phyloP scores from a whole-genome alignment of 2,888 invertebrate species.

The Drosophila melanosoma region DNA sequence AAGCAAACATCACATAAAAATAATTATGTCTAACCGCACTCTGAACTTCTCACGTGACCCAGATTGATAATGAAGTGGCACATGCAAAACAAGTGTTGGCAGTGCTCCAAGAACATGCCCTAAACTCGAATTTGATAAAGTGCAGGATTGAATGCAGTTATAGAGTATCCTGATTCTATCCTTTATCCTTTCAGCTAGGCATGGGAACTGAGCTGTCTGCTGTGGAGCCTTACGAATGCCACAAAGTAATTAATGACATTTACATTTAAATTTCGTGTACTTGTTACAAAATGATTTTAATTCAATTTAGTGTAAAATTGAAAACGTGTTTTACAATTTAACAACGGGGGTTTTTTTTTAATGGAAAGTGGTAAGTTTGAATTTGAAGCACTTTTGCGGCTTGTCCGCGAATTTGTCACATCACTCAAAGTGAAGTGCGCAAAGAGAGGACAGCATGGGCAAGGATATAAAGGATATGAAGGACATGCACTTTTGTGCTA shows the following conservation, averaged over 20 bases:
- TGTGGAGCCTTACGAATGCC: conserved; percentile 9
- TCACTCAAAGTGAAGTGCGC: conserved; percentile 67
- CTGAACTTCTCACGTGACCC: conserved; percentile 23
- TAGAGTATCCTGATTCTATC: background rate
- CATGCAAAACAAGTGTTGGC: conserved; percentile 8
- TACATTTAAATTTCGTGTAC: conserved; percentile 62
- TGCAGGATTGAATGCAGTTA: background rate
- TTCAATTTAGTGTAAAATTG: conserved; percentile 58
- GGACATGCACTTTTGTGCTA: conserved; percentile 1
- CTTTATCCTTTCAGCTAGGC: background rate
- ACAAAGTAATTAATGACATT: conserved; percentile 65
- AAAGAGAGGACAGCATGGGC: conserved; percentile 4
- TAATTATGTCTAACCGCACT: background rate
- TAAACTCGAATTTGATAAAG: background rate
- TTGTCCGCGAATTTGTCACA: conserved; percentile 72
- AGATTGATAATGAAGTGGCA: conserved; percentile 10
- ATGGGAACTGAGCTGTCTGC: conserved; percentile 35
- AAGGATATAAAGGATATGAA: conserved; percentile 10
- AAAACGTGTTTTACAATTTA: conserved; percentile 68
- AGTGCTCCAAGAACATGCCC: background rate
- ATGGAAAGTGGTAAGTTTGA: conserved; percentile 13
- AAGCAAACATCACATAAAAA: background rate
- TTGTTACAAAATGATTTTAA: conserved; percentile 70
- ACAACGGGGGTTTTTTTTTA: conserved; percentile 15
- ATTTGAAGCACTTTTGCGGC: conserved; percentile 64